Base-by-base conservation (phyloP, 2,113 vertebrate species). In the Thunnus maccoyii region DNA sequence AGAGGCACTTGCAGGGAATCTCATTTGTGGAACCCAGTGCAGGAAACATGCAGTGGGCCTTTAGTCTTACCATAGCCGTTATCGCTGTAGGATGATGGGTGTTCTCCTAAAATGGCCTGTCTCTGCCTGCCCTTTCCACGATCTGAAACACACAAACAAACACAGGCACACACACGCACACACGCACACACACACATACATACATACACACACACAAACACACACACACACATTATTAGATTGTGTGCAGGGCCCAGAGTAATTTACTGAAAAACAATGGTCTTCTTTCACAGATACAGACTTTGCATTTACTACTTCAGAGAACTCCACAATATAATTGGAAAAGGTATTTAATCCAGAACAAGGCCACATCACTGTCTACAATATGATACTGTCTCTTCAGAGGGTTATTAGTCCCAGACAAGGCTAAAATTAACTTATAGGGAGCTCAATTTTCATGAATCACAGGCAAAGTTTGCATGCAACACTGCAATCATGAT, bases 41-140 rank as follows among this genome's bases (percentile, higher is more conserved):
- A 30, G 27, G 27, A 30, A 30, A 3, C 4, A 30, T 30, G 27
- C 27, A 30, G 4, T 30, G 27, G 27, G 4, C 27, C 27, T 30
- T 30, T 54, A 9, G 36, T 96, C 96, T 97, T 95, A 99, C 98
- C 97, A 89, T 98, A 99, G 83, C 96, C 94, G 88, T 97, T 97
- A 27, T 92, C 90, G 54, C 85, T 87, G 84, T 91, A 93, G 72
- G 92, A 92, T 72, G 97, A 98, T 14, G 98, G 98, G 83, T 99
- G 98, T 83, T 99, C 98, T 94, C 98, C 98, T 89, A 99, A 90
- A 92, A 99, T 99, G 92, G 98, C 98, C 94, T 98, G 98, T 80
- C 97, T 95, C 94, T 98, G 97, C 77, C 97, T 94, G 73, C 97
- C 97, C 93, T 98, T 98, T 80, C 96, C 96, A 92, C 96, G 96